These are phyloP conservation scores for Lithobius niger DNA, from an alignment of 1,140 invertebrate species.

Conservation along the genomic window DNA sequence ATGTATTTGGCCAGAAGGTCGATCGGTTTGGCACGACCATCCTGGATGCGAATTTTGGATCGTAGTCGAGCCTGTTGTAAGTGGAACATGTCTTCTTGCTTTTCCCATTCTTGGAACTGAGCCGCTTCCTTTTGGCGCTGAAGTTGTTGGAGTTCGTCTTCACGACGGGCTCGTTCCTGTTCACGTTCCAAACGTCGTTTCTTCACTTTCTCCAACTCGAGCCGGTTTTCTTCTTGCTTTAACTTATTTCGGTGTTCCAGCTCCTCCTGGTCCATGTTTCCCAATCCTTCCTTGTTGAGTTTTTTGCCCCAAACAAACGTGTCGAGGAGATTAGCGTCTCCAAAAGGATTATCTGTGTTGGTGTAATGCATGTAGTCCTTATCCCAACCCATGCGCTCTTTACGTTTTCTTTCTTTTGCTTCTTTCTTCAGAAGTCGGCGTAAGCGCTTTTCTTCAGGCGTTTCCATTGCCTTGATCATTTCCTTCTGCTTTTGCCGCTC, in stretches of 20 bases:
- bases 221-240: conserved; percentile 80
- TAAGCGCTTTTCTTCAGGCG: conserved; percentile 83
- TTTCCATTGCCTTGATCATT: conserved; percentile 74
- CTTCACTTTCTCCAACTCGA: conserved; percentile 59
- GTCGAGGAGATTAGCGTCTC: conserved; percentile 80
- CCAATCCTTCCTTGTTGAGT: conserved; percentile 82
- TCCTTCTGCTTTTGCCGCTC: conserved; percentile 64
- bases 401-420: conserved; percentile 63
- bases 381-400: conserved; percentile 90
- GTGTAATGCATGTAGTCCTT: conserved; percentile 92
- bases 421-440: conserved; percentile 79
- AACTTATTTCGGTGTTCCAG: conserved; percentile 68
- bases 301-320: conserved; percentile 98
- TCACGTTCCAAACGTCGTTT: conserved; percentile 79
- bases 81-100: conserved; percentile 88
- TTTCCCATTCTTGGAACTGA: conserved; percentile 87
- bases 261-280: conserved; percentile 60
- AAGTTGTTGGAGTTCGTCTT: conserved; percentile 73
- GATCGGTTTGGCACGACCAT: conserved; percentile 93
- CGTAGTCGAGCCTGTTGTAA: conserved; percentile 55
- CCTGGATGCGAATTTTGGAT: conserved; percentile 88
- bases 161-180: conserved; percentile 69
- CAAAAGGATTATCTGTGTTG: conserved; percentile 96
- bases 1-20: conserved; percentile 95
- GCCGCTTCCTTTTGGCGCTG: conserved; percentile 88